Evolutionary conservation across 1,140 invertebrate species (phyloP).

Genomic region (Drosophila kohkoa): DNA sequence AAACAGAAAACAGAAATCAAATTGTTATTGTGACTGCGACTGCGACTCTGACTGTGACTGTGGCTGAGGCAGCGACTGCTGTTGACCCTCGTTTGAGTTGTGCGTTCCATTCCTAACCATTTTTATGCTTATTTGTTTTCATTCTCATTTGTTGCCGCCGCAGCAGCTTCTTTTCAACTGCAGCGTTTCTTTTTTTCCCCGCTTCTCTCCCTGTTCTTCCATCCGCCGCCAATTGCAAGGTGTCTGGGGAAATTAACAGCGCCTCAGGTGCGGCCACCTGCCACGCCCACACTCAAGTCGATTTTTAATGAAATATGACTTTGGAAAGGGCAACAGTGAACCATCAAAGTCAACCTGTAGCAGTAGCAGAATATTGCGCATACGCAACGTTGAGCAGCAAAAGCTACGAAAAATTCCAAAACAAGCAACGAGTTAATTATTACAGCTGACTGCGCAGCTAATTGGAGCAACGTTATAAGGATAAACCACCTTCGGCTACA

Average conservation of each 20-base stretch:
- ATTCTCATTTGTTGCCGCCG: constrained; percentile 54
- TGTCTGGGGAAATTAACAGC: constrained; percentile 79
- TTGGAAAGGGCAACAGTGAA: constrained; percentile 5
- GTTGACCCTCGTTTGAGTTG: constrained; percentile 29
- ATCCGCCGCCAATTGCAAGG: constrained; percentile 48
- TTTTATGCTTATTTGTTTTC: constrained; percentile 67
- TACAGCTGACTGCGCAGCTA: constrained; percentile 65
- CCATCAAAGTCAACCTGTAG: constrained; percentile 27
- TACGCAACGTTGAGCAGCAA: constrained; percentile 70
- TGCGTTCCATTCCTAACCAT: constrained; percentile 20
- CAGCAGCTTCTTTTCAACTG: constrained; percentile 32
- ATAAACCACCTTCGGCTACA: constrained; percentile 23
- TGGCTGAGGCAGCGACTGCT: constrained; percentile 24
- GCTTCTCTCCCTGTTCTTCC: too few relatives aligned
- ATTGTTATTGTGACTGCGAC: constrained; percentile 62
- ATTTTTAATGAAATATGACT: constrained; percentile 80
- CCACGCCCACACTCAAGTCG: constrained; percentile 1
- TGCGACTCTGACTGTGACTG: constrained; percentile 26
- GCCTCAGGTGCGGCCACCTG: constrained; percentile 60
- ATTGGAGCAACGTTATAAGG: constrained; percentile 51
- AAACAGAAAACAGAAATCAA: constrained; percentile 69
- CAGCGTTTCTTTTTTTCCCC: constrained; percentile 7
- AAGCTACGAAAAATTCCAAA: constrained; percentile 22
- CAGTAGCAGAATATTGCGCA: constrained; percentile 60
- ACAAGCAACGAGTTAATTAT: constrained; percentile 66